These are phyloP conservation scores for Pseudomyrmex sp. DNA, from an alignment of 1,140 invertebrate genomes.

Conservation along the genomic window DNA sequence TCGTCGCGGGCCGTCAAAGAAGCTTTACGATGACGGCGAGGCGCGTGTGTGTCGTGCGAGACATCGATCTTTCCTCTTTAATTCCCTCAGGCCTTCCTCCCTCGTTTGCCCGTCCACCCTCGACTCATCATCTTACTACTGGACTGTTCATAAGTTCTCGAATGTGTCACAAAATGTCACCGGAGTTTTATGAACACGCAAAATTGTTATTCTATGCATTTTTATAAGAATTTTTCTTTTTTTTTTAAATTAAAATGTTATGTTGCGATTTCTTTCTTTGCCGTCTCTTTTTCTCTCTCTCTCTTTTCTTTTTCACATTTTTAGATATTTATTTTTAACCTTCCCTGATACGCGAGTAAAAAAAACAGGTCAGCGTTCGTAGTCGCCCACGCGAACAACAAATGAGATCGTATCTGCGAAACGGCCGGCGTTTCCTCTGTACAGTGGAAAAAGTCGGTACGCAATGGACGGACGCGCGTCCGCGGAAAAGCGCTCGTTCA, in stretches of 20 bases:
- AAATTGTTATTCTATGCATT: background rate
- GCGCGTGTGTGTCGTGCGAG: conserved; percentile 59
- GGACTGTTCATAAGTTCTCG: conserved; percentile 24
- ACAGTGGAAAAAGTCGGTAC: background rate
- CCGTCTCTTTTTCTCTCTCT: no score
- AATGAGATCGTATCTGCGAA: conserved; percentile 29
- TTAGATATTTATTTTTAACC: conserved; percentile 1
- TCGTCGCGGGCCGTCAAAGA: conserved; percentile 48
- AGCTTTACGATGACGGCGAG: conserved; percentile 55
- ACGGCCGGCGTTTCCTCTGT: conserved; percentile 1
- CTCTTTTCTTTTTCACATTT: background rate
- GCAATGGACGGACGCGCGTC: conserved; percentile 11
- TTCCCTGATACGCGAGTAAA: background rate
- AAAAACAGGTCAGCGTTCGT: conserved; percentile 24
- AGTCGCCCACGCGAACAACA: background rate
- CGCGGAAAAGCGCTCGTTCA: conserved; percentile 28
- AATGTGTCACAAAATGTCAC: background rate
- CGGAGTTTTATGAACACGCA: background rate
- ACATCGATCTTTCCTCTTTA: conserved; percentile 62
- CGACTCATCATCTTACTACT: conserved; percentile 12
- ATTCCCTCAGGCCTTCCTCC: conserved; percentile 1
- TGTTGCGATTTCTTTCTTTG: no score
- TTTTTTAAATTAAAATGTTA: no score
- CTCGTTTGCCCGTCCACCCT: conserved; percentile 13
- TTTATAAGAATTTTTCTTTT: background rate